Conservation (phyloP, 53 echinoderm and acorn worm genomes). For the Apostichopus leukothele region DNA sequence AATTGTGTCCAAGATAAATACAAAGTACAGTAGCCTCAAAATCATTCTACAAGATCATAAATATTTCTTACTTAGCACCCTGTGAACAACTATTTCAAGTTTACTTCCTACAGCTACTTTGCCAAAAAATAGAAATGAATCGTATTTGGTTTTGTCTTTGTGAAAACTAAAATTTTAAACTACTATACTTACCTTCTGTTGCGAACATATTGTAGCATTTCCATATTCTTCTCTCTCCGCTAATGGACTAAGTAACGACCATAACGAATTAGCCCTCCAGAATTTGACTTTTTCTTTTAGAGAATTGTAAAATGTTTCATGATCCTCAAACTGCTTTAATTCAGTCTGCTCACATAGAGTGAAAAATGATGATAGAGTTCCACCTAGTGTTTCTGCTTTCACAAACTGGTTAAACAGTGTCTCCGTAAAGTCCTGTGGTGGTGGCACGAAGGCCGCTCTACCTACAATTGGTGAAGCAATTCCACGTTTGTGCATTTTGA, state of each 20-base stretch:
- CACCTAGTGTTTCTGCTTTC: constrained; percentile 11
- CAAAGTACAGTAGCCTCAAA: no score
- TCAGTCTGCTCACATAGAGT: constrained; percentile 26
- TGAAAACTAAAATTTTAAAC: no score
- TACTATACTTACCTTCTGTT: constrained; percentile 16
- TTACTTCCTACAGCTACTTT: no score
- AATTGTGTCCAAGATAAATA: no score
- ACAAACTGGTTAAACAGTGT: constrained; percentile 27
- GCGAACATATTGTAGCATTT: neutral
- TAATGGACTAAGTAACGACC: neutral
- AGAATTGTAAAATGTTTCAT: neutral
- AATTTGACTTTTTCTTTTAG: constrained; percentile 18
- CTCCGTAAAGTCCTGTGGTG: constrained; percentile 31
- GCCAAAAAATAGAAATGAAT: no score
- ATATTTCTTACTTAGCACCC: no score
- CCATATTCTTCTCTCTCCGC: constrained; percentile 11
- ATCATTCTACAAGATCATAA: no score
- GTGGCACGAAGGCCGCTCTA: constrained; percentile 25
- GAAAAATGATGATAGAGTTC: constrained; percentile 10
- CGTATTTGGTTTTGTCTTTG: no score
- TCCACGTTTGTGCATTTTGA: neutral
- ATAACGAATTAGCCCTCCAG: constrained; percentile 16
- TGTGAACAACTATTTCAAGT: no score
- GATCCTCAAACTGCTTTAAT: neutral
- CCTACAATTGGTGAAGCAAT: constrained; percentile 18